Evolutionary conservation across 1,140 invertebrate species (phyloP).

Genomic region (Drosophila nigrodunni): DNA sequence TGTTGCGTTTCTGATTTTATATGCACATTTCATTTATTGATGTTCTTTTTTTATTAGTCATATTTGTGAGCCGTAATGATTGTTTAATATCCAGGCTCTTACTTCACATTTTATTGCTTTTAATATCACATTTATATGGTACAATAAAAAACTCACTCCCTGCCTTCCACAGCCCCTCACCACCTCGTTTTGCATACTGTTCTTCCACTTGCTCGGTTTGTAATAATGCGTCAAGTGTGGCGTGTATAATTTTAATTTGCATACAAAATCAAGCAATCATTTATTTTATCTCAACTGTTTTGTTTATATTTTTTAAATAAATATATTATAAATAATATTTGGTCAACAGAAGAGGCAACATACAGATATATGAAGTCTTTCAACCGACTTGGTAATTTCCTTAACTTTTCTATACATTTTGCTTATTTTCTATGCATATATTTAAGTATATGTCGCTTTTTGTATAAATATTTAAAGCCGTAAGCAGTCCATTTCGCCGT

Average conservation of each 20-base stretch:
- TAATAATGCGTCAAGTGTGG: conserved; percentile 64
- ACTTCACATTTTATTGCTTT: conserved; percentile 45
- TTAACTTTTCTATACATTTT: background rate
- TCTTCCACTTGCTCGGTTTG: conserved; percentile 30
- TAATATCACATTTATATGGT: conserved; percentile 48
- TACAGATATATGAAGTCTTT: too few relatives aligned
- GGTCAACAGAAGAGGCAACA: too few relatives aligned
- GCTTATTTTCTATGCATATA: conserved; percentile 49
- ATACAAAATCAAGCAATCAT: conserved; percentile 69
- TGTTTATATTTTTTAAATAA: background rate
- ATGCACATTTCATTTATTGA: conserved; percentile 49
- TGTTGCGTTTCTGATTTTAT: conserved; percentile 30
- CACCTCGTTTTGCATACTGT: background rate
- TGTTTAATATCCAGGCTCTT: conserved; percentile 67
- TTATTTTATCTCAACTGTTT: conserved; percentile 33
- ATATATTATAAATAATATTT: too few relatives aligned
- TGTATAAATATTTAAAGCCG: conserved; percentile 69
- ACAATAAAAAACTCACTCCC: conserved; percentile 12
- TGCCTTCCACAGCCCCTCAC: too few relatives aligned
- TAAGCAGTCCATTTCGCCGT: conserved; percentile 49
- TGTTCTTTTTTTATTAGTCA: conserved; percentile 60
- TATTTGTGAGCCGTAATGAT: conserved; percentile 72
- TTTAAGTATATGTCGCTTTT: background rate
- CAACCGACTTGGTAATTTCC: too few relatives aligned
- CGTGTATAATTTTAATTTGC: conserved; percentile 74